Percentiles rank a stretch among this genome's conserved stretches.
phyloP scores from a whole-genome alignment of 2,888 invertebrate genomes.

The Plebejus anna region DNA sequence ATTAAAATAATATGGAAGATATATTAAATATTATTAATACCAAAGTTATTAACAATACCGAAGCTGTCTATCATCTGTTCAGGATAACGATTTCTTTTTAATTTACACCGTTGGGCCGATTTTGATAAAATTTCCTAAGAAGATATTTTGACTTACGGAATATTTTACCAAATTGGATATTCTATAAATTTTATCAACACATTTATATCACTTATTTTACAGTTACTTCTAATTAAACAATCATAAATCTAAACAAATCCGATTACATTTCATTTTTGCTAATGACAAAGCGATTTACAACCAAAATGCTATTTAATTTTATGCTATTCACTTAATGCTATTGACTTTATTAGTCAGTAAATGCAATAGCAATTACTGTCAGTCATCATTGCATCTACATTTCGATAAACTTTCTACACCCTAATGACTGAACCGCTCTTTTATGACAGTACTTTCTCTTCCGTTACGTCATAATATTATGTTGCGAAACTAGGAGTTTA shows the following conservation, averaged over 20 bases:
- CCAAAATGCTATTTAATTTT: neutral
- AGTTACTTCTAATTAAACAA: neutral
- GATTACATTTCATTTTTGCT: neutral
- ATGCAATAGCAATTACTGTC: slow-evolving; percentile 25
- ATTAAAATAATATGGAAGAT: too few species aligned
- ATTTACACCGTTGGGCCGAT: too few species aligned
- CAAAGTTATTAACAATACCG: too few species aligned
- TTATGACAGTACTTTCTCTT: slow-evolving; percentile 34
- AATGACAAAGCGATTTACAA: neutral
- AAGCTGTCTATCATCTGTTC: too few species aligned
- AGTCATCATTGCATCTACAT: slow-evolving; percentile 30
- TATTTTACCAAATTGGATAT: too few species aligned
- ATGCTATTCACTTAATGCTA: neutral
- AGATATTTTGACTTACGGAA: too few species aligned
- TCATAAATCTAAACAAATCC: too few species aligned
- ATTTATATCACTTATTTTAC: too few species aligned
- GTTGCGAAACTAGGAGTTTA: slow-evolving; percentile 22
- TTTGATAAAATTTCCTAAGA: too few species aligned
- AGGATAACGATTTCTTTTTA: too few species aligned
- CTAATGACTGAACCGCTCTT: slow-evolving; percentile 33
- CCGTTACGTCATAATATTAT: slow-evolving; percentile 32
- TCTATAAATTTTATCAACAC: too few species aligned
- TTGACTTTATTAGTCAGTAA: neutral
- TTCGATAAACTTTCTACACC: slow-evolving; percentile 33
- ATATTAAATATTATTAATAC: too few species aligned